Evolutionary conservation across 2,797 vertebrate genomes (phyloP), one percentile per base, ranked within the genome.

Genomic region (Gallirallus australis): DNA sequence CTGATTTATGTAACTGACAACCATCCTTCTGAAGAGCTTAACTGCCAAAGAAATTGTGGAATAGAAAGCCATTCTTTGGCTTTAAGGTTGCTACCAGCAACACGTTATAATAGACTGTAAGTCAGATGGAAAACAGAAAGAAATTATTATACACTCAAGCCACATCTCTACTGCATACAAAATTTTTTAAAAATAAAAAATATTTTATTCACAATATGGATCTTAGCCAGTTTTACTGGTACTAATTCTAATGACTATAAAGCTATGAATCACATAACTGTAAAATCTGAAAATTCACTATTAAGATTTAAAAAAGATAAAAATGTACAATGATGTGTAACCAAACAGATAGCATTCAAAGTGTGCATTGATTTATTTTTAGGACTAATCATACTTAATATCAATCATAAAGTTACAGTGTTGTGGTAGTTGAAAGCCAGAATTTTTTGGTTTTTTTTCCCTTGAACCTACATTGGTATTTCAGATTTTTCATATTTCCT

Each of bases 11-110:
- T 59, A 94, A 87, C 56, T 75, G 53, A 9, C 75, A 80, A 48
- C 6, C 61, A 81, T 78, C 40, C 42, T 92, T 93, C 79, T 91
- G 76, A 88, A 73, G 5, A 78, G 79, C 69, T 96, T 91, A 93
- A 75, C 57, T 93, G 91, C 57, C 79, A 88, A 83, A 83, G 15
- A 42, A 76, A 93, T 61, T 86, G 54, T 69, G 23, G 69, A 85
- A 52, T 57, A 91, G 54, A 91, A 91, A 95, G 72, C 54, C 84
- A 88, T 94, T 94, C 91, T 90, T 93, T 86, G 69, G 54, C 76
- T 93, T 96, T 69, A 91, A 94, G 72, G 92, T 96, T 96, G 94
- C 92, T 92, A 90, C 54, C 89, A 97, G 89, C 82, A 95, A 95
- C 84, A 82, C 79, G 70, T 59, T 94, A 94, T 85, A 94, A 95